Base-by-base conservation (phyloP, 1,140 invertebrate species). In the Drosophila persimilis region DNA sequence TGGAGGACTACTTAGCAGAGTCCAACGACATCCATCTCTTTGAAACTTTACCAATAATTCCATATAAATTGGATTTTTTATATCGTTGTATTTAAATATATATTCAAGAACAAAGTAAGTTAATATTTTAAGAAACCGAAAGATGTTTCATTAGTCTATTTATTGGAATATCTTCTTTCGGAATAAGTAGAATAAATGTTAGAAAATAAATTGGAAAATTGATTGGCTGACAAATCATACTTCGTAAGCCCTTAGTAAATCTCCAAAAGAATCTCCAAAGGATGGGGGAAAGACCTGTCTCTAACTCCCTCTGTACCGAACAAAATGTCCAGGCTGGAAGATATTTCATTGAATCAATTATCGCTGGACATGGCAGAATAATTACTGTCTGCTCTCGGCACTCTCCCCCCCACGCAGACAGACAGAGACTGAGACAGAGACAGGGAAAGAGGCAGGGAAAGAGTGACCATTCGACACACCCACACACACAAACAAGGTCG, bases 281-380 rank as follows among this genome's bases (percentile, higher is more conserved):
- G 48, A 60, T 51, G 35, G 11, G 17, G 7, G 11, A 5, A 13
- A 13, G 47, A 48, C 46, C 51, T 41, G 17, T 11, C 9, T 11
- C 8, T 35, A 3, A 3, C 31, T 3, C 31, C 11, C 35, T 35
- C 9, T 5, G 46, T 11, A 47, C 15, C 26, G 55, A 47, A 41
- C 65, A 71, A 63, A 65, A 51, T 48, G 64, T 20, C 15, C 48
- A 47, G 39, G 64, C 75, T 64, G 51, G 55, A 43, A 67, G 69
- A 72, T 72, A 81, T 86, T 89, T 86, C 72, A 86, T 90, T 89
- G 86, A 89, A 89, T 90, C 86, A 90, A 89, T 89, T 89, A 86
- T 77, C 86, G 73, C 70, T 89, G 86, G 77, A 81, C 81, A 90
- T 89, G 80, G 80, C 73, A 90, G 83, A 77, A 89, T 90, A 90